Evolutionary conservation across 2,113 vertebrate species (phyloP).

Genomic region (Calypte anna): DNA sequence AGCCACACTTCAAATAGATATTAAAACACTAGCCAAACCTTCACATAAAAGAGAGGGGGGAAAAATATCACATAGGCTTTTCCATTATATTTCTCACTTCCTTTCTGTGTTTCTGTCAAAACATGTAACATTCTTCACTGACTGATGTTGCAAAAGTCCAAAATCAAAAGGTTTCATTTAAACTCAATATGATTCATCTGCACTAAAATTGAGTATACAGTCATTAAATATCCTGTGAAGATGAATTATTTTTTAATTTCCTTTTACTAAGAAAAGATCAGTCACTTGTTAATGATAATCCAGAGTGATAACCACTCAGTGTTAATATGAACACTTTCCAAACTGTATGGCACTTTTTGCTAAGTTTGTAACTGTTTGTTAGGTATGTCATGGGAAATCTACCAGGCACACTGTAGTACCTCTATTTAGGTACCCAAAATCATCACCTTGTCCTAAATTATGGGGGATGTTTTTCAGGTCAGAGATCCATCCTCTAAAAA

Average conservation of each 20-base stretch:
- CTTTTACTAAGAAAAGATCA: slow-evolving; percentile 28
- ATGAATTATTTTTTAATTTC: slow-evolving; percentile 45
- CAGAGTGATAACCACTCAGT: not conserved
- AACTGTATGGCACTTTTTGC: not conserved
- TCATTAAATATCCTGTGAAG: slow-evolving; percentile 58
- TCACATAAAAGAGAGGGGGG: slow-evolving; percentile 13
- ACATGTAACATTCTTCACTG: slow-evolving; percentile 37
- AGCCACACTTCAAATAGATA: slow-evolving; percentile 61
- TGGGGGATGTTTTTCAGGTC: not conserved
- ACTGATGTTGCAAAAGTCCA: slow-evolving; percentile 58
- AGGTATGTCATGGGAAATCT: not conserved
- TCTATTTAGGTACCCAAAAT: not conserved
- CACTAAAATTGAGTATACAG: slow-evolving; percentile 51
- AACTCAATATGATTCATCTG: slow-evolving; percentile 64
- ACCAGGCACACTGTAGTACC: not conserved
- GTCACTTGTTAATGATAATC: not conserved
- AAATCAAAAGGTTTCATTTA: slow-evolving; percentile 44
- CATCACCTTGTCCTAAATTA: not conserved
- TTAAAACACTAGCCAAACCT: slow-evolving; percentile 55
- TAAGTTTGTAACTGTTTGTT: not conserved
- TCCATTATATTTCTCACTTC: slow-evolving; percentile 71
- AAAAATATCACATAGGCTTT: slow-evolving; percentile 48
- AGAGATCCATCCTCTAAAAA: not conserved
- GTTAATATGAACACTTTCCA: not conserved
- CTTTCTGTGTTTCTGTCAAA: slow-evolving; percentile 70